Conservation (phyloP, 2,797 vertebrate genomes). For the Acipenser ruthenus region DNA sequence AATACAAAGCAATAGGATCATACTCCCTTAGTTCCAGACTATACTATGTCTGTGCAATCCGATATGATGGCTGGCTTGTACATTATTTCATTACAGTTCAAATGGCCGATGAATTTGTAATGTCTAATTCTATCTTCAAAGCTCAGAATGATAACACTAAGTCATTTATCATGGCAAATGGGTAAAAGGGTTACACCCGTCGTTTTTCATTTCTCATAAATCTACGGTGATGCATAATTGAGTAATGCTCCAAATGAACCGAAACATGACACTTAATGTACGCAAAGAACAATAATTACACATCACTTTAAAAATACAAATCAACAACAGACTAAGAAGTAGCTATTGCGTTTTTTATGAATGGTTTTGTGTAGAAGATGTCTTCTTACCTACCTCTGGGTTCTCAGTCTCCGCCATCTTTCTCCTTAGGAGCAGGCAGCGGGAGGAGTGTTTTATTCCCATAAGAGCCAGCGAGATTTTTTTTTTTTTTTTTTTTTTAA, state of each 20-base stretch:
- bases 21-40: too few relatives aligned
- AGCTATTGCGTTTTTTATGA: neutral
- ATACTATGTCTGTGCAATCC: neutral
- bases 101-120: neutral
- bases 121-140: neutral
- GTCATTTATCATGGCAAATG: neutral
- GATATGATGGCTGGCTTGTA: neutral
- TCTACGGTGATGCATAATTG: neutral
- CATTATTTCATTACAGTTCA: neutral
- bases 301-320: neutral
- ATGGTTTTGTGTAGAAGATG: conserved; percentile 10
- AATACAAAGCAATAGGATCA: too few relatives aligned
- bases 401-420: conserved; percentile 93
- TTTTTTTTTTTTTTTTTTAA: conserved; percentile 28
- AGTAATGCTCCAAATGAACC: neutral
- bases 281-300: neutral
- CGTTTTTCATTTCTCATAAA: neutral
- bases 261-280: neutral
- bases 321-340: neutral
- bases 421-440: conserved; percentile 93
- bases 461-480: conserved; percentile 69
- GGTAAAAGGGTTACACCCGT: neutral
- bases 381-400: conserved; percentile 74
- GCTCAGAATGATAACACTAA: neutral
- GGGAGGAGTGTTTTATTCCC: conserved; percentile 97